Percentiles rank a stretch among this genome's conserved stretches.
Evolutionary conservation across 2,113 vertebrate genomes (phyloP).

Genomic region (Microcebus murinus): DNA sequence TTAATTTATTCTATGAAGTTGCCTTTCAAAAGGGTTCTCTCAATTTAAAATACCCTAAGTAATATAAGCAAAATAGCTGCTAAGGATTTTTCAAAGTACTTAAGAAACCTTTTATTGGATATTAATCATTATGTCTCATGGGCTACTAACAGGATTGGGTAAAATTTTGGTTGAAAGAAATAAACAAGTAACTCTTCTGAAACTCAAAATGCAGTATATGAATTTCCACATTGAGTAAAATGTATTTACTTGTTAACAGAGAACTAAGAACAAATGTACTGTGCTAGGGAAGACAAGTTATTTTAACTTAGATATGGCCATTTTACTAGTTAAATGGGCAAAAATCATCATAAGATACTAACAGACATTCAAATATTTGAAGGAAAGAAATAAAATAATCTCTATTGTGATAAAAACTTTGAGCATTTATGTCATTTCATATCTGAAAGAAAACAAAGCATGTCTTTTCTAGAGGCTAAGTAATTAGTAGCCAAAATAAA

Average conservation of each 20-base stretch:
- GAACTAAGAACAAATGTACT: conserved; percentile 58
- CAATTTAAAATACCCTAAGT: conserved; percentile 21
- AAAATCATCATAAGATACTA: conserved; percentile 59
- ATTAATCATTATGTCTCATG: conserved; percentile 16
- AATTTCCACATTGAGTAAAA: conserved; percentile 56
- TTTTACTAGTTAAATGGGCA: conserved; percentile 50
- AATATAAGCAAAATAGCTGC: not conserved
- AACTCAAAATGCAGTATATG: conserved; percentile 3
- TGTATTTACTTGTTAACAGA: conserved; percentile 46
- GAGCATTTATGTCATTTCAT: not conserved
- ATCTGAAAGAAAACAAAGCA: conserved; percentile 5
- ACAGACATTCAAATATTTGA: conserved; percentile 42
- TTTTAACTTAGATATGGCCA: conserved; percentile 53
- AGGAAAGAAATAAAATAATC: conserved; percentile 29
- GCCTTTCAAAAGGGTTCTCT: conserved; percentile 29
- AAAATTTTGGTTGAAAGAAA: conserved; percentile 56
- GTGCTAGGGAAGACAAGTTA: conserved; percentile 46
- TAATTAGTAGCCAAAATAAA: conserved; percentile 28
- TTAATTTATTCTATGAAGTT: conserved; percentile 43
- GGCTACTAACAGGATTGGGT: conserved; percentile 28
- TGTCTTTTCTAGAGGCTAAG: not conserved
- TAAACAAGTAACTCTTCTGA: conserved; percentile 12
- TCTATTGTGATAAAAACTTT: conserved; percentile 4
- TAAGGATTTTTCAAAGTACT: conserved; percentile 47
- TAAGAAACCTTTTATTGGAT: not conserved